Percentiles rank a stretch among this genome's conserved stretches.
Conservation (phyloP, 2,888 invertebrate genomes). For the Sarcophaga subvicina region DNA sequence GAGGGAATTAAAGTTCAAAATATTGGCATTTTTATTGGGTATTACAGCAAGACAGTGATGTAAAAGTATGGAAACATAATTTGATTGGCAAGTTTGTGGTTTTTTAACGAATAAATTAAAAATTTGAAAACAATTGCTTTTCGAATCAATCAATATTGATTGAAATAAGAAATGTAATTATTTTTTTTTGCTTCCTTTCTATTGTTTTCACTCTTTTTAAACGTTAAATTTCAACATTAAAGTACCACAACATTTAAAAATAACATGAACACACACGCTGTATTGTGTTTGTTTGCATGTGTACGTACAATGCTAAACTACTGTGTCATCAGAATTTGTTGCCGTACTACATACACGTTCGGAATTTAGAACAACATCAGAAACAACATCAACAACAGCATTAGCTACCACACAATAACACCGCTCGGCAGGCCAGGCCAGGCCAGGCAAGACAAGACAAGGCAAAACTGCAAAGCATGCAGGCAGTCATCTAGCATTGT, state of each 20-base stretch:
- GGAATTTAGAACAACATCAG: slow-evolving; percentile 65
- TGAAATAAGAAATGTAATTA: too few relatives aligned
- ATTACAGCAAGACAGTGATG: slow-evolving; percentile 23
- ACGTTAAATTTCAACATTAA: background rate
- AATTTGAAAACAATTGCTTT: background rate
- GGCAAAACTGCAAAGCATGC: background rate
- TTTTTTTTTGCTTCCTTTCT: too few relatives aligned
- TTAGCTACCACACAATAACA: background rate
- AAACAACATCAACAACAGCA: slow-evolving; percentile 47
- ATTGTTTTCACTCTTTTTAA: background rate
- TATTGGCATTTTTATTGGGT: slow-evolving; percentile 66
- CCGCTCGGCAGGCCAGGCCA: background rate
- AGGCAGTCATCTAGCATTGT: background rate
- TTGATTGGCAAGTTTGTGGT: background rate
- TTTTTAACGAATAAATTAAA: background rate
- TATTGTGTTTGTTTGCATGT: background rate
- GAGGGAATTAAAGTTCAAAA: slow-evolving; percentile 49
- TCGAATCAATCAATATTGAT: too few relatives aligned
- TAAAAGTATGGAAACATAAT: slow-evolving; percentile 45
- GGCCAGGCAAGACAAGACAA: too few relatives aligned
- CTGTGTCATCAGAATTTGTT: slow-evolving; percentile 61
- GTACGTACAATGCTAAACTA: slow-evolving; percentile 46
- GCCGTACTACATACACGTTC: slow-evolving; percentile 55
- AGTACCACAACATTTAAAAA: slow-evolving; percentile 21
- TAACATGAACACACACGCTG: slow-evolving; percentile 34